phyloP scores from a whole-genome alignment of 2,888 invertebrate genomes.

The Smittia aterrima region DNA sequence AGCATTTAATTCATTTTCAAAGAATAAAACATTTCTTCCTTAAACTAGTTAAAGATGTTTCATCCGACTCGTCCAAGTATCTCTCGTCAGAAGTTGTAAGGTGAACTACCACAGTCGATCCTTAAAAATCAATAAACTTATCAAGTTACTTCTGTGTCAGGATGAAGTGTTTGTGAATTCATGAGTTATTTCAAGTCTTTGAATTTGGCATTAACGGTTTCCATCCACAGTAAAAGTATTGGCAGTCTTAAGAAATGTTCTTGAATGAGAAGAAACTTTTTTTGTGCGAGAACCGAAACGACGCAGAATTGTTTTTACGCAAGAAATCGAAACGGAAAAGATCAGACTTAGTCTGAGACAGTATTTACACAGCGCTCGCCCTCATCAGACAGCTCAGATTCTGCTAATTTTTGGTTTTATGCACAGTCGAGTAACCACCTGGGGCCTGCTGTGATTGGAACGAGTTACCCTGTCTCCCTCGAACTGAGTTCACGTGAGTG shows the following conservation, averaged over 20 bases:
- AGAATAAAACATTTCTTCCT: no score
- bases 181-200: conserved; percentile 49
- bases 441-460: conserved; percentile 23
- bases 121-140: no score
- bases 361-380: not conserved
- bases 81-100: no score
- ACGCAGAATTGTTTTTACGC: not conserved
- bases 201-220: conserved; percentile 52
- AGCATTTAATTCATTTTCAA: no score
- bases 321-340: conserved; percentile 2
- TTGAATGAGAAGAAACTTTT: not conserved
- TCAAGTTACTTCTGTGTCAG: no score
- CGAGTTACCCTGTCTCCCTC: conserved; percentile 28
- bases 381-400: not conserved
- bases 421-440: not conserved
- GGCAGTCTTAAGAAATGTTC: conserved; percentile 30
- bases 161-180: not conserved
- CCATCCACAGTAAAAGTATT: conserved; percentile 21
- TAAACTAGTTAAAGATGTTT: no score
- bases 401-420: conserved; percentile 42
- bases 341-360: not conserved
- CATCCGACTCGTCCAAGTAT: no score
- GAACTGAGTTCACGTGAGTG: conserved; percentile 17
- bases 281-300: conserved; percentile 4
- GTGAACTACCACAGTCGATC: no score